These are phyloP conservation scores for Carlito syrichta DNA, from an alignment of 2,113 vertebrate genomes.

Conservation along the genomic window DNA sequence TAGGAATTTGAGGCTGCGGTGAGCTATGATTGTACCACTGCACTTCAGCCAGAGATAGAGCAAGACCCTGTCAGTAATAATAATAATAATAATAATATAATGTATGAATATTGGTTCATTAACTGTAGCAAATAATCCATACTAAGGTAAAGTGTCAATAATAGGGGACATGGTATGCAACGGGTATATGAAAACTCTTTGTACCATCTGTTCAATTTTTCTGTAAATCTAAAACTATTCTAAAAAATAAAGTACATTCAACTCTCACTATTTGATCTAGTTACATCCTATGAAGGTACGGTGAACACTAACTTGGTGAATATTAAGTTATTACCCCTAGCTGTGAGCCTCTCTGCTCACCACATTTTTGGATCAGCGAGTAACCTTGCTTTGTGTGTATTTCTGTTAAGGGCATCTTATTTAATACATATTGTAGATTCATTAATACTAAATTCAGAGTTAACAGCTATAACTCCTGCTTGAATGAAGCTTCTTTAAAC, in stretches of 20 bases:
- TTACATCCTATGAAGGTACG: neutral
- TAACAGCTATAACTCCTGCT: neutral
- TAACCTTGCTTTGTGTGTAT: neutral
- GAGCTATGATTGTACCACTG: no score
- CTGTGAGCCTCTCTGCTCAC: neutral
- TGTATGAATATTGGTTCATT: neutral
- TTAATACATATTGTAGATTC: neutral
- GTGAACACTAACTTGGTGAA: neutral
- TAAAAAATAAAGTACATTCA: neutral
- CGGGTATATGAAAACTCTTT: neutral
- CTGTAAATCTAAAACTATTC: neutral
- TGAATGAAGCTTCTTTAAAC: neutral
- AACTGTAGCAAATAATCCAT: neutral
- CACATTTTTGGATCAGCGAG: neutral
- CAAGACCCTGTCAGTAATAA: no score
- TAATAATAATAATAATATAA: no score
- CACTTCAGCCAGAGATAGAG: no score
- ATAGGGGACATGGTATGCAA: neutral
- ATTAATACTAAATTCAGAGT: neutral
- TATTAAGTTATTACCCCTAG: neutral
- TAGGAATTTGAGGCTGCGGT: no score
- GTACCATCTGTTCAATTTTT: neutral
- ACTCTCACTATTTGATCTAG: neutral
- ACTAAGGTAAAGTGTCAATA: neutral
- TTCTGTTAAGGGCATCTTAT: neutral